These are phyloP conservation scores for Craniophora ligustri DNA, from an alignment of 2,888 invertebrate genomes.

Conservation along the genomic window DNA sequence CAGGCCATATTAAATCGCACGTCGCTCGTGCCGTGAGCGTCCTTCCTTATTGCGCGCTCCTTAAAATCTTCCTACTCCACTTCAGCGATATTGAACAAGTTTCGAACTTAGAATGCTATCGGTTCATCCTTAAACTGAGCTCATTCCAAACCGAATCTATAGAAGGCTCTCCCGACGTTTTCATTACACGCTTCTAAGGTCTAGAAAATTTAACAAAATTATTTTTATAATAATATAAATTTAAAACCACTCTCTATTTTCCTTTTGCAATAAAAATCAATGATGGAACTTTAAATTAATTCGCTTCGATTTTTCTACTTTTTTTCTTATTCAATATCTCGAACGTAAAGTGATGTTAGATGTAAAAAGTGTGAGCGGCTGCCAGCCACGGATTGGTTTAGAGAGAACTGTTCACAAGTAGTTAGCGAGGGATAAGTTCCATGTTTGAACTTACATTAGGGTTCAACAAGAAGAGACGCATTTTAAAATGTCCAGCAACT, in stretches of 20 bases:
- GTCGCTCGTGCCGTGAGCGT: slow-evolving; percentile 30
- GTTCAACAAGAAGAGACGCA: slow-evolving; percentile 59
- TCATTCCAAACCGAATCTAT: slow-evolving; percentile 33
- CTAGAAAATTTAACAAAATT: slow-evolving; percentile 8
- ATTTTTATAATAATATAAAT: slow-evolving; percentile 1
- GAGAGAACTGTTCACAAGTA: slow-evolving; percentile 71
- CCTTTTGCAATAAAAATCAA: not conserved
- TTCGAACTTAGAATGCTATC: slow-evolving; percentile 43
- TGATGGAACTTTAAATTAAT: slow-evolving; percentile 35
- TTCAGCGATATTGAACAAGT: slow-evolving; percentile 63
- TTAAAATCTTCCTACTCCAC: slow-evolving; percentile 59
- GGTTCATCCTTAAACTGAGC: slow-evolving; percentile 44
- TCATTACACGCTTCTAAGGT: not conserved
- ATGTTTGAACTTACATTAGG: slow-evolving; percentile 72
- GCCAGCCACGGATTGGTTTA: slow-evolving; percentile 65
- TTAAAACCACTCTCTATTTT: slow-evolving; percentile 3
- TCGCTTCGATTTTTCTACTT: slow-evolving; percentile 24
- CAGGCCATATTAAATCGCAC: slow-evolving; percentile 62
- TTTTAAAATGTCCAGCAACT: slow-evolving; percentile 63
- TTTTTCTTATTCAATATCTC: slow-evolving; percentile 53
- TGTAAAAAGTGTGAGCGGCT: slow-evolving; percentile 66
- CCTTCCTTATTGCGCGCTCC: slow-evolving; percentile 59
- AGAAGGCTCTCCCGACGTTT: not conserved
- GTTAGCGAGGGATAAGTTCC: slow-evolving; percentile 74
- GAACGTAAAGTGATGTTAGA: slow-evolving; percentile 44